Conservation (phyloP, 2,888 invertebrate genomes). For the Epistrophe eligans region DNA sequence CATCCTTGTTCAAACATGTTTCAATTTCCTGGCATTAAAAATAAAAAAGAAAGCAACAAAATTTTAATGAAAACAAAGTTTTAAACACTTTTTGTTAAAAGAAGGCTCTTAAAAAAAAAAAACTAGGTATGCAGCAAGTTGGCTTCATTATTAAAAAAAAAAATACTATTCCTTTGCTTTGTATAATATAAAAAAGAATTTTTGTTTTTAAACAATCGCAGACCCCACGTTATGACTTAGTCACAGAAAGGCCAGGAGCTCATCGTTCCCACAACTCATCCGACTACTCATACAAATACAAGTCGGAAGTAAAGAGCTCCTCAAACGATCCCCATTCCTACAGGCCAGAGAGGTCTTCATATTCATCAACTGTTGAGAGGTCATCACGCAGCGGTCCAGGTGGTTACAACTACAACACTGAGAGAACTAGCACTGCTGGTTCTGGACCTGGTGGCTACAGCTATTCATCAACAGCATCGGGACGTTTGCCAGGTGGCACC, state of each 20-base stretch:
- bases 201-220: conserved; percentile 84
- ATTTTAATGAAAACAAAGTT: conserved; percentile 21
- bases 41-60: conserved; percentile 28
- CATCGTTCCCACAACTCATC: conserved; percentile 89
- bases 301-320: conserved; percentile 85
- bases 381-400: conserved; percentile 89
- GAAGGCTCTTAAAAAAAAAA: conserved; percentile 21
- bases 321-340: conserved; percentile 85
- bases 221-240: conserved; percentile 95
- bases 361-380: conserved; percentile 89
- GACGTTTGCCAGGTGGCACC: conserved; percentile 93
- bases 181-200: conserved; percentile 65
- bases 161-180: conserved; percentile 29
- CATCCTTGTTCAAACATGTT: conserved; percentile 82
- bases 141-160: conserved; percentile 57
- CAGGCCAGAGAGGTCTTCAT: conserved; percentile 88
- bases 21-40: conserved; percentile 81
- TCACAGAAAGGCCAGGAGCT: conserved; percentile 89
- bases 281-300: conserved; percentile 94
- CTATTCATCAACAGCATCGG: conserved; percentile 91
- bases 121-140: conserved; percentile 72
- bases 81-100: conserved; percentile 2
- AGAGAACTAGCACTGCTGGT: conserved; percentile 89
- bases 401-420: conserved; percentile 91
- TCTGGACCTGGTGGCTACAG: conserved; percentile 93